Percentiles rank a stretch among this genome's conserved stretches.
Evolutionary conservation across 2,113 vertebrate species (phyloP).

Genomic region (Strix uralensis): DNA sequence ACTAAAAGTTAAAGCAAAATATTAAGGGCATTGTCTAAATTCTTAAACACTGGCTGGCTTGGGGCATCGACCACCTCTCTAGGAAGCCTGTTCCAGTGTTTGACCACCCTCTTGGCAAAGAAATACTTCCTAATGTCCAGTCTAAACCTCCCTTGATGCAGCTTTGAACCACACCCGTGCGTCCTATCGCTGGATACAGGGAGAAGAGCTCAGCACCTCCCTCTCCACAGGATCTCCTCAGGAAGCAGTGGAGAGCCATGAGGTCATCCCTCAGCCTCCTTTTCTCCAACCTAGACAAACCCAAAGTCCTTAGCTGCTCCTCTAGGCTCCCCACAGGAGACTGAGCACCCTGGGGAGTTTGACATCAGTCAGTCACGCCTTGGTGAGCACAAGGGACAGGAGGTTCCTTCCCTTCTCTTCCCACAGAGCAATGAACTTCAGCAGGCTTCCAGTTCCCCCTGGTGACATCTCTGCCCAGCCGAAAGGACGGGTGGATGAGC

Average conservation of each 20-base stretch:
- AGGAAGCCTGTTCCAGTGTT: background rate
- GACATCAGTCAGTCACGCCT: accelerated
- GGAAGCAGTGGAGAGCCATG: background rate
- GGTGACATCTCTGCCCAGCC: background rate
- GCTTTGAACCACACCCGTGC: background rate
- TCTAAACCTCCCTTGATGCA: background rate
- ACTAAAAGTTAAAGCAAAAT: background rate
- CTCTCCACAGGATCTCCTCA: background rate
- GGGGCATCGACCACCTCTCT: accelerated
- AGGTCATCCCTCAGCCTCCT: background rate
- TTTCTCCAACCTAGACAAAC: background rate
- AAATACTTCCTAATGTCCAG: background rate
- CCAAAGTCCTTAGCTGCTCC: background rate
- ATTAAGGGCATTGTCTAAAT: background rate
- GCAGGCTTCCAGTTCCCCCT: background rate
- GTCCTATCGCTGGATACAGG: background rate
- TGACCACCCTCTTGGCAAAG: background rate
- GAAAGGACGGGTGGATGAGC: background rate
- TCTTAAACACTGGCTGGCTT: background rate
- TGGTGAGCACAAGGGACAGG: background rate
- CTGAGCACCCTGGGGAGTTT: background rate
- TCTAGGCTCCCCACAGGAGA: background rate
- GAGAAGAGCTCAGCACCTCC: background rate
- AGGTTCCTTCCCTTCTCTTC: background rate
- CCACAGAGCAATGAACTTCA: background rate